Evolutionary conservation across 2,113 vertebrate genomes (phyloP).

Genomic region (Clarias gariepinus): DNA sequence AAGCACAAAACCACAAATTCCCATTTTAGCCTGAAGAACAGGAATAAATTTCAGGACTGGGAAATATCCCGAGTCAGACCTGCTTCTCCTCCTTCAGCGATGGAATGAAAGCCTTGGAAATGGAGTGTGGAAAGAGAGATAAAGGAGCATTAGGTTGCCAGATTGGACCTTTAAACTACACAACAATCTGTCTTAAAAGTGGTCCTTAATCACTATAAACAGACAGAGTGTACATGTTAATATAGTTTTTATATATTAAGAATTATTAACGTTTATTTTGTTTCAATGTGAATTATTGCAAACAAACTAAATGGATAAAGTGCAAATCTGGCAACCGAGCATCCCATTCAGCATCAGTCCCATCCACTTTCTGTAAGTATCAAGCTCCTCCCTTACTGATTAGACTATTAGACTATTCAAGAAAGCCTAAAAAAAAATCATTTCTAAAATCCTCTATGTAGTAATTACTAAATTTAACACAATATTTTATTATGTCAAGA

Average conservation of each 20-base stretch:
- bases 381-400: neutral
- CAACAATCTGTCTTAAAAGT: neutral
- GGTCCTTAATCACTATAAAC: neutral
- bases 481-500: too few species aligned
- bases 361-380: too few species aligned
- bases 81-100: neutral
- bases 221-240: too few species aligned
- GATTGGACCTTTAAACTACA: neutral
- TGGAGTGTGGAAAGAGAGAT: neutral
- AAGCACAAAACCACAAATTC: conserved; percentile 46
- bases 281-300: neutral
- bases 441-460: too few species aligned
- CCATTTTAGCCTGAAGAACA: conserved; percentile 44
- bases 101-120: neutral
- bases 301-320: neutral
- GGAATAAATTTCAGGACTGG: neutral
- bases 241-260: neutral
- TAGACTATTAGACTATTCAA: too few species aligned
- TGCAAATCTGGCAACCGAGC: neutral
- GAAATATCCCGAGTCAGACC: neutral
- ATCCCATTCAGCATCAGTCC: neutral
- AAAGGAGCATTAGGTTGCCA: neutral
- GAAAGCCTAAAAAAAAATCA: too few species aligned
- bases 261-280: too few species aligned
- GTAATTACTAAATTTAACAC: too few species aligned